Percentiles rank a stretch among this genome's conserved stretches.
Evolutionary conservation across 2,888 invertebrate genomes (phyloP).

Genomic region (Galeopsomyia nigrocyanea): DNA sequence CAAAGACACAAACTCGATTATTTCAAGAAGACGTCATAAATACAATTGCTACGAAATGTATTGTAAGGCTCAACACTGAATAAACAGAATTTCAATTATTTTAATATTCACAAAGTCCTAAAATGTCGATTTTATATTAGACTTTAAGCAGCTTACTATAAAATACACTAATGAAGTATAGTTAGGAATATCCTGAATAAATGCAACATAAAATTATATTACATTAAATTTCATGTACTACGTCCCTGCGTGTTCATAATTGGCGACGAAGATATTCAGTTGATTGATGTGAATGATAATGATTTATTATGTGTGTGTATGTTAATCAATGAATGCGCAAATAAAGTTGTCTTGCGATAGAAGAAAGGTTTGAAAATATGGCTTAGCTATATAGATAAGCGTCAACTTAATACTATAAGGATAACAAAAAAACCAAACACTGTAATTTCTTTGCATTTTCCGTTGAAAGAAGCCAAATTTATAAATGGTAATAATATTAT

Average conservation of each 20-base stretch:
- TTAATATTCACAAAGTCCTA: constrained; percentile 13
- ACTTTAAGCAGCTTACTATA: too few relatives aligned
- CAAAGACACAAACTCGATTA: too few relatives aligned
- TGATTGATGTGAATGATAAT: constrained; percentile 1
- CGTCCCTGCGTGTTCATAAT: constrained; percentile 42
- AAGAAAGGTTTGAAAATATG: constrained; percentile 34
- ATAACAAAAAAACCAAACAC: background rate
- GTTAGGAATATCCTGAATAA: background rate
- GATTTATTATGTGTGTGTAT: constrained; percentile 12
- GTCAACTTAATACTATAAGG: constrained; percentile 25
- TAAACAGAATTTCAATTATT: background rate
- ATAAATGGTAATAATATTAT: constrained; percentile 25
- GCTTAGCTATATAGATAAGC: constrained; percentile 11
- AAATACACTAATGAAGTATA: constrained; percentile 3
- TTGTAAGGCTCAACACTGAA: background rate
- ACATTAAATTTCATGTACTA: constrained; percentile 25
- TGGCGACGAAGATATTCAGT: constrained; percentile 27
- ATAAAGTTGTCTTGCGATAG: constrained; percentile 34
- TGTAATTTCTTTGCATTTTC: constrained; percentile 31
- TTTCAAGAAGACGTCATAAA: background rate
- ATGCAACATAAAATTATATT: background rate
- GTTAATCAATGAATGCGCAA: constrained; percentile 8
- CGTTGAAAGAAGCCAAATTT: constrained; percentile 19
- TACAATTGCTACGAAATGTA: background rate
- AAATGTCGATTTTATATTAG: constrained; percentile 23